A percentile compares a stretch with the other conserved stretches of the same genome.
phyloP scores from a whole-genome alignment of 2,797 vertebrate species.

The Gallinago solitaria region DNA sequence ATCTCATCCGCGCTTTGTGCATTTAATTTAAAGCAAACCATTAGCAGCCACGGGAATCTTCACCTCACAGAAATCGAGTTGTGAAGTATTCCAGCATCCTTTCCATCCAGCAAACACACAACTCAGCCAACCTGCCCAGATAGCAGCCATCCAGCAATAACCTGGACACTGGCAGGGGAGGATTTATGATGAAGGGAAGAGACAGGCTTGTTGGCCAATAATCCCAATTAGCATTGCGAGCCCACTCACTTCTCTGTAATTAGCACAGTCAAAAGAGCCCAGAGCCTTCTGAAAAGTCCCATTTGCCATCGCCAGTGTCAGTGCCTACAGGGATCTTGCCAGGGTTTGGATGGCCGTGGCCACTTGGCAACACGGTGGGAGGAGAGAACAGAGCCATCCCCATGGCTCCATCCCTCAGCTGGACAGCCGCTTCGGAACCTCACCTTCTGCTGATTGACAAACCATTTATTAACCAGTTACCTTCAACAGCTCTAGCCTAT shows the following conservation, averaged over 20 bases:
- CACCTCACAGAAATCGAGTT: background rate
- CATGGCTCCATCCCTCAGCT: background rate
- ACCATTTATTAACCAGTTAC: background rate
- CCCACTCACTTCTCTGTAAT: background rate
- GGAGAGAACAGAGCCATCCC: background rate
- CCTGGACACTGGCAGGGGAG: background rate
- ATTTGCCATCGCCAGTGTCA: accelerated
- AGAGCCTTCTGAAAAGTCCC: background rate
- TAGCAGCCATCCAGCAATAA: background rate
- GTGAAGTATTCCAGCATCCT: background rate
- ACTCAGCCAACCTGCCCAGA: background rate
- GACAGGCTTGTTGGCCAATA: background rate
- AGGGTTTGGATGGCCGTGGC: background rate
- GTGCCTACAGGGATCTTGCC: background rate
- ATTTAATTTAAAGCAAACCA: background rate
- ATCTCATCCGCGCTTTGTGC: background rate
- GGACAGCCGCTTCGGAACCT: background rate
- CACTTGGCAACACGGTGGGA: background rate
- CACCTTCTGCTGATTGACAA: background rate
- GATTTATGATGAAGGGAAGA: background rate
- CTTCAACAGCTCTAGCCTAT: background rate
- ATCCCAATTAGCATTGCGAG: slow-evolving; percentile 6
- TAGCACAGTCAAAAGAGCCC: background rate
- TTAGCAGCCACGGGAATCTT: background rate
- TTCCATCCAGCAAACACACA: background rate